A percentile compares a stretch with the other conserved stretches of the same genome.
phyloP scores from a whole-genome alignment of 2,797 vertebrate genomes.

The Pteropus rufus region DNA sequence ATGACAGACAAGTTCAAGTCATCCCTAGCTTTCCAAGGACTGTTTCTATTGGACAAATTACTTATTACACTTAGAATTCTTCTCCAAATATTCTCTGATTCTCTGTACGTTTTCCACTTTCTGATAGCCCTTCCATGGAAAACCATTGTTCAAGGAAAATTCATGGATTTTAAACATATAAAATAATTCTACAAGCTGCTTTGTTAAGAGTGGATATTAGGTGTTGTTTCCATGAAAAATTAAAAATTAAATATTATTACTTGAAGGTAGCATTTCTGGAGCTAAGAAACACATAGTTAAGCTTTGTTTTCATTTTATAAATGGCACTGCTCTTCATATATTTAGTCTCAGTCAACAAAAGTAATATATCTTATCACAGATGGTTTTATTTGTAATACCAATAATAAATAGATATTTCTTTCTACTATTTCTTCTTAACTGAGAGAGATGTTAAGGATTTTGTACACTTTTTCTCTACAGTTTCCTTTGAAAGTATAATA shows the following conservation, averaged over 20 bases:
- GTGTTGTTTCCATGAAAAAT: not conserved
- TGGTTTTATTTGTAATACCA: not conserved
- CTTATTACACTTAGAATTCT: not conserved
- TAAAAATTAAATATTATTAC: not conserved
- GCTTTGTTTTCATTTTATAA: not conserved
- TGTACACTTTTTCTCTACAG: not conserved
- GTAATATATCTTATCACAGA: not conserved
- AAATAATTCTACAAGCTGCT: not conserved
- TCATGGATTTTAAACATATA: not conserved
- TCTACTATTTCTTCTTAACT: not conserved
- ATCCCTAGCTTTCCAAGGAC: not conserved
- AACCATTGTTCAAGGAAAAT: not conserved
- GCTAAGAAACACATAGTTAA: not conserved
- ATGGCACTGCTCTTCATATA: not conserved
- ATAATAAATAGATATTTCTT: not conserved
- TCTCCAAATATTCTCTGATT: not conserved
- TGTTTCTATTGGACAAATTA: not conserved
- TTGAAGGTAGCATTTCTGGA: not conserved
- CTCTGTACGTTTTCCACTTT: not conserved
- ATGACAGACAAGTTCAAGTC: not conserved
- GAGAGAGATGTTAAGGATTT: not conserved
- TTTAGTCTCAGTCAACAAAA: not conserved
- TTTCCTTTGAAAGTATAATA: constrained; percentile 38
- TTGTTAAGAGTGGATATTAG: not conserved
- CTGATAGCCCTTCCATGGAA: not conserved